A percentile compares a stretch with the other conserved stretches of the same genome.
phyloP scores from a whole-genome alignment of 2,797 vertebrate species.

The Gymnothorax reevesii region DNA sequence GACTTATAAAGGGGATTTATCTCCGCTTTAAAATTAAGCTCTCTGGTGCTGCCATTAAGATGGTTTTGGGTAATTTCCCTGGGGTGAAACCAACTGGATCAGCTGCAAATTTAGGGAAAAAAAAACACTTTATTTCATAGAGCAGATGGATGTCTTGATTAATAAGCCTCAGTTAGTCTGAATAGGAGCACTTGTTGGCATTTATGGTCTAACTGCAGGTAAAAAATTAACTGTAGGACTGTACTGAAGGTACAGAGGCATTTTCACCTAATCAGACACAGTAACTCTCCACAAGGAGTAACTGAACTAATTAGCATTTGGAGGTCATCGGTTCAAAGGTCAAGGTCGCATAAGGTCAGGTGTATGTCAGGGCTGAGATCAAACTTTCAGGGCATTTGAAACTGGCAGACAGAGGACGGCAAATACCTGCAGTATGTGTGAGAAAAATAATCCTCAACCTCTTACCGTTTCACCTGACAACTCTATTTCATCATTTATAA shows the following conservation, averaged over 20 bases:
- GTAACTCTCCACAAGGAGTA: no score
- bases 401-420: neutral
- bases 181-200: conserved; percentile 19
- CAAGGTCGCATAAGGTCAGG: no score
- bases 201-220: neutral
- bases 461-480: conserved; percentile 23
- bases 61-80: neutral
- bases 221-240: conserved; percentile 14
- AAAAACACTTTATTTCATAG: conserved; percentile 8
- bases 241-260: no score
- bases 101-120: conserved; percentile 26
- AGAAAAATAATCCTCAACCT: conserved; percentile 27
- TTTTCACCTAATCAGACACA: no score
- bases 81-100: conserved; percentile 29
- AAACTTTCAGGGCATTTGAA: neutral
- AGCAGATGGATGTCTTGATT: conserved; percentile 44
- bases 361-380: neutral
- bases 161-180: conserved; percentile 38
- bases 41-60: neutral
- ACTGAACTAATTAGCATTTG: no score
- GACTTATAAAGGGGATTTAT: neutral
- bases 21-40: neutral
- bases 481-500: conserved; percentile 36
- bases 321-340: no score
- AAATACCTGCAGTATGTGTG: neutral